Evolutionary conservation across 1,140 invertebrate genomes (phyloP).

Genomic region (Paraescarpia echinospica): DNA sequence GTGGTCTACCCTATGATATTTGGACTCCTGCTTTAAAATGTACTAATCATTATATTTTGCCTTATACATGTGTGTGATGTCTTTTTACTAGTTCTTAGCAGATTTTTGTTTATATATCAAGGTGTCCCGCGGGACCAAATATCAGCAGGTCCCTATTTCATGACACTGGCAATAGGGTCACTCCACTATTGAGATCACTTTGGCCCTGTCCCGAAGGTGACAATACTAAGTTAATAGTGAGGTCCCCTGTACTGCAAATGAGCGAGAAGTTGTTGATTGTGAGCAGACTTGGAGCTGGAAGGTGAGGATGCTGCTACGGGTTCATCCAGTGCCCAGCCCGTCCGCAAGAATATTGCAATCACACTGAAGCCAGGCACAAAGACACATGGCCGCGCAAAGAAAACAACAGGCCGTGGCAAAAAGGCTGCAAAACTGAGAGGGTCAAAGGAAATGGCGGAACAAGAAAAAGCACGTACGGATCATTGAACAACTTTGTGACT

Average conservation of each 20-base stretch:
- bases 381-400: conserved; percentile 17
- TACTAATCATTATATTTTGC: too few relatives aligned
- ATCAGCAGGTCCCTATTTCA: too few relatives aligned
- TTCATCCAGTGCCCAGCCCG: conserved; percentile 28
- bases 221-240: too few relatives aligned
- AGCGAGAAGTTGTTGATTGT: not conserved
- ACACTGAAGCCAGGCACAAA: conserved; percentile 37
- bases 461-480: conserved; percentile 32
- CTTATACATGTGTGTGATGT: too few relatives aligned
- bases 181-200: not conserved
- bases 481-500: conserved; percentile 7
- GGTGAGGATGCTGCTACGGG: conserved; percentile 28
- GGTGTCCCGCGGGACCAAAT: too few relatives aligned
- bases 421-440: conserved; percentile 6
- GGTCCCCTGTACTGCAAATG: not conserved
- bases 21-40: too few relatives aligned
- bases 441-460: conserved; percentile 33
- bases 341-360: conserved; percentile 41
- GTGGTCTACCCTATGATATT: too few relatives aligned
- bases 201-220: not conserved
- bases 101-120: too few relatives aligned
- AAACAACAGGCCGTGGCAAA: not conserved
- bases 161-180: too few relatives aligned
- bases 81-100: too few relatives aligned
- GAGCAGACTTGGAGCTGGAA: conserved; percentile 35